These are phyloP conservation scores for Ctenoplectra terminalis DNA, from an alignment of 1,140 invertebrate genomes.

Conservation along the genomic window DNA sequence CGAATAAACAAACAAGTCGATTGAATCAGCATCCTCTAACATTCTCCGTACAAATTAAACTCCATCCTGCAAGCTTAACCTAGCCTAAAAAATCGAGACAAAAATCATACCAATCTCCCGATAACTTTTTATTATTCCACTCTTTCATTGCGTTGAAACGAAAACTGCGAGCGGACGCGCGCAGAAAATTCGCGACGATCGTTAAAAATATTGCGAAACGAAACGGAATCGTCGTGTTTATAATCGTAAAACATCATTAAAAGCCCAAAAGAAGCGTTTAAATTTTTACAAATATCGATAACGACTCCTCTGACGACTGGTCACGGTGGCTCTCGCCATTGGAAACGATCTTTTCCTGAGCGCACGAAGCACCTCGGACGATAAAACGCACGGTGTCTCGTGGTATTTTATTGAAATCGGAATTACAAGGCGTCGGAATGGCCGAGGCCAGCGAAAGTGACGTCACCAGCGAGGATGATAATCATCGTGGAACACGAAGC, in stretches of 20 bases:
- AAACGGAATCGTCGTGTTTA: not conserved
- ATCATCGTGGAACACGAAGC: constrained; percentile 55
- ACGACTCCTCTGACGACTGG: not conserved
- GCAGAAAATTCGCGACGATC: too few species aligned
- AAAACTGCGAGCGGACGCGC: not conserved
- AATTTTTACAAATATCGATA: constrained; percentile 2
- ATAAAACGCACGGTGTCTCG: constrained; percentile 23
- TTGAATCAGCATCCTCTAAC: too few species aligned
- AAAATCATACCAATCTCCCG: not conserved
- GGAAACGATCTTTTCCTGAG: not conserved
- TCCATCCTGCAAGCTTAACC: too few species aligned
- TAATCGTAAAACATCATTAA: not conserved
- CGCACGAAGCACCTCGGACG: not conserved
- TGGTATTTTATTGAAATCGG: constrained; percentile 71
- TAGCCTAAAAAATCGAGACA: not conserved
- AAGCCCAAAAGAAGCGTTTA: not conserved
- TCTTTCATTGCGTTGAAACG: not conserved
- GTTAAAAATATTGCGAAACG: too few species aligned
- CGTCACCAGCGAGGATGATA: constrained; percentile 56
- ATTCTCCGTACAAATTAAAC: too few species aligned
- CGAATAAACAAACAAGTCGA: too few species aligned
- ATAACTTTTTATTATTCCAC: not conserved
- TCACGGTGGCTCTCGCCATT: not conserved
- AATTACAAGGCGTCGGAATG: constrained; percentile 63
- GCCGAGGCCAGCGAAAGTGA: constrained; percentile 53